Base-by-base conservation (phyloP, 2,113 vertebrate genomes). In the Notiomystis cincta region DNA sequence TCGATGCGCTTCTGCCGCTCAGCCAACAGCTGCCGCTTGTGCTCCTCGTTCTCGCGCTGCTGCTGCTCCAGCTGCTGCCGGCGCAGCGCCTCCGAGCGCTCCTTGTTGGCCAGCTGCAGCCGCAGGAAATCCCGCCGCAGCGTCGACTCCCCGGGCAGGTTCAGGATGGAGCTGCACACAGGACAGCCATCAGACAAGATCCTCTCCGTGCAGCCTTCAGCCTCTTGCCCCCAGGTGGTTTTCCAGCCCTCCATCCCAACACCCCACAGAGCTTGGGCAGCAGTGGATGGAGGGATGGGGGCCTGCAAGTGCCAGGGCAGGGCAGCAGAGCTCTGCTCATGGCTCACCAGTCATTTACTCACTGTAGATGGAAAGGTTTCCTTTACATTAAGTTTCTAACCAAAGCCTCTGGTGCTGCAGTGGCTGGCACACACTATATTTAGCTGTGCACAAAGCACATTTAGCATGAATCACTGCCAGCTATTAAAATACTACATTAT, bases 11-110 rank as follows among this genome's bases (percentile, higher is more conserved):
- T 99, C 98, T 99, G 99, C 76, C 99, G 97, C 97, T 99, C 99
- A 0, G 99, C 99, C 98, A 99, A 97, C 33, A 99, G 97, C 79
- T 99, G 99, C 78, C 99, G 97, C 96, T 99, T 99, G 98, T 99
- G 99, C 67, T 99, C 99, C 95, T 99, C 99, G 1, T 99, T 99
- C 98, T 98, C 98, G 4, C 98, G 97, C 96, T 99, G 99, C 98
- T 99, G 99, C 98, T 99, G 99, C 96, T 99, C 99, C 97, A 99
- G 98, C 98, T 99, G 99, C 97, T 99, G 99, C n/a, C 99, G 95
- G 23, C 99, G 98, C 95, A 99, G 98, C 6, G 99, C 99, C 97
- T 99, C 99, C 0, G 99, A 99, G 1, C 99, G 98, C 96, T 99
- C 99, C 97, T 99, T 99, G 97, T 99, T 99, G 71, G 99, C 99